A percentile compares a stretch with the other conserved stretches of the same genome.
Evolutionary conservation across 1,140 invertebrate species (phyloP).

Genomic region (Sinella curviseta): DNA sequence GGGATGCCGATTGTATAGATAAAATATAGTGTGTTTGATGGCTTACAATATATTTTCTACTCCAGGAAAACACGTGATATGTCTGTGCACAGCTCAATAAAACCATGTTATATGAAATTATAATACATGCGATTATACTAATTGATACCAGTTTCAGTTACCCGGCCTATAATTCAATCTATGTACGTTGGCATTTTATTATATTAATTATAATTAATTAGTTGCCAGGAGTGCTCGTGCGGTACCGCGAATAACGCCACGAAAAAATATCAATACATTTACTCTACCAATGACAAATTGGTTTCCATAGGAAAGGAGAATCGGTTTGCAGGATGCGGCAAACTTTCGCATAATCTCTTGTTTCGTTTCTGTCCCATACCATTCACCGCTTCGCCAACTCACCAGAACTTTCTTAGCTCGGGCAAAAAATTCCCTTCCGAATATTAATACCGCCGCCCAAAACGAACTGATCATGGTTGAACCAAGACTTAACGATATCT

Average conservation of each 20-base stretch:
- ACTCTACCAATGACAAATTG: background rate
- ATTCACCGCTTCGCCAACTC: background rate
- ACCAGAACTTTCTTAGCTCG: background rate
- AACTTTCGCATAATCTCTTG: background rate
- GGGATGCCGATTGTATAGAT: too few species aligned
- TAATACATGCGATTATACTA: too few species aligned
- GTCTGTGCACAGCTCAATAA: background rate
- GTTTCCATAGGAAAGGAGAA: background rate
- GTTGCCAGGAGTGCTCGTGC: background rate
- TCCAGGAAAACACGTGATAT: background rate
- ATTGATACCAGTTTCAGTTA: too few species aligned
- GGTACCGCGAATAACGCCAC: too few species aligned
- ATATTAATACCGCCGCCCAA: background rate
- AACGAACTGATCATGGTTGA: background rate
- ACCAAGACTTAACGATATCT: background rate
- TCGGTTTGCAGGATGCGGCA: background rate
- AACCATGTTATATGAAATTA: too few species aligned
- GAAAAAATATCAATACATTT: background rate
- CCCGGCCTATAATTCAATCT: too few species aligned
- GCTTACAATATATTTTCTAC: too few species aligned
- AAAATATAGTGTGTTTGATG: too few species aligned
- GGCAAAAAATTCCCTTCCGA: background rate
- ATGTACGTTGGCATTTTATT: too few species aligned
- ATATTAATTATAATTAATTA: too few species aligned
- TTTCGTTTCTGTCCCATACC: background rate